Base-by-base conservation (phyloP, 2,888 invertebrate genomes). In the Seladonia tumulorum region DNA sequence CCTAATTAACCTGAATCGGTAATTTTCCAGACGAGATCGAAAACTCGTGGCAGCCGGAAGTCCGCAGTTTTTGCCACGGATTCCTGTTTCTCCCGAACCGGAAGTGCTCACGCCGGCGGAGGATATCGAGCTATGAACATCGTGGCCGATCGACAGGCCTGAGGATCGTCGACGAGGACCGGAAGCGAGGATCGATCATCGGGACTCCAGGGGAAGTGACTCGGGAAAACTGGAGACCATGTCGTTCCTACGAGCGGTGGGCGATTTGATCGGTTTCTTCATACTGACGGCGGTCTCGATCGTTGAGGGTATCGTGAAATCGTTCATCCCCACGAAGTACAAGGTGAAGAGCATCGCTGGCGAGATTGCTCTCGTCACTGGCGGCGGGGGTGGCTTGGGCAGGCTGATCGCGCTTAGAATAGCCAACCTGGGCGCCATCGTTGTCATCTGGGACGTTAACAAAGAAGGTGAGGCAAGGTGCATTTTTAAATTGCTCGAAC, bases 371-470 rank as follows among this genome's bases (percentile, higher is more conserved):
- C 96, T 99, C 72, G 97, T 99, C 47, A 99, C 99, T 0, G 99
- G 99, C 0, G 98, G 98, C 29, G 99, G 98, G 57, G 97, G 97
- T 60, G 98, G 98, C 5, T 95, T 98, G 25, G 98, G 98, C 10
- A 96, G 98, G 88, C 96, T 98, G 77, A 95, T 98, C 81, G 97
- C 98, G 2, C 94, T 97, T 90, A 96, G 97, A 90, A 96, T 98
- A 74, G 97, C 98, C 35, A 96, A 97, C 92, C 96, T 97, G 82
- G 98, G 98, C 78, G 97, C 97, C 89, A 97, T 96, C 87, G 96
- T 99, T 80, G 97, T 99, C 63, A 96, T 98, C 80, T 99, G 99
- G 99, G 99, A 99, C 95, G 97, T 99, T 90, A 98, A 98, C 94
- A 96, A 97, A 94, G 96, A 96, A 95, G 98, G 98, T 98, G 49